Base-by-base conservation (phyloP, 2,888 invertebrate genomes). In the Chrysolina haemoptera region DNA sequence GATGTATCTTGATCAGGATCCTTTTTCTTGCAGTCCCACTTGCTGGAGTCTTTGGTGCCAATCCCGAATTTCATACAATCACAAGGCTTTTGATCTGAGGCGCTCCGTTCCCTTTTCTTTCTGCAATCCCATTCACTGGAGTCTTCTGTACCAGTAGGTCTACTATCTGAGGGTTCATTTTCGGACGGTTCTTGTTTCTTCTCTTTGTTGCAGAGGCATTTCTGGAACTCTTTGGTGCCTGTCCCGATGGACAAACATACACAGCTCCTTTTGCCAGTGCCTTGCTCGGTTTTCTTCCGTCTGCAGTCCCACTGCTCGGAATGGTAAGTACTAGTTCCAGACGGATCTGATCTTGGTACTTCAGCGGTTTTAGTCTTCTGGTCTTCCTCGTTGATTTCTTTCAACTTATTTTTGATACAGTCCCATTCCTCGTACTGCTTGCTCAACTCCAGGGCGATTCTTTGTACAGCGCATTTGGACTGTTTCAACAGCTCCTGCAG, bases 401-500 rank as follows among this genome's bases (percentile, higher is more conserved):
- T 63, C 9, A 74, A 27, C 62, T 77, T 71, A 10, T 71, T 68
- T 55, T 78, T 78, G 50, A 79, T 75, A 46, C 64, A 65, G 68
- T 84, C 83, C 83, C 82, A 82, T 65, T 83, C 82, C 35, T 79
- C 69, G 67, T 82, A 84, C 70, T 85, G 84, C 68, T 78, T 83
- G 62, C 79, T 78, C 5, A 88, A 71, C 80, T 86, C 87, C 41
- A 84, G 78, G 9, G 84, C 80, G 5, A 87, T 82, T 69, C 82
- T 81, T 74, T 83, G 82, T 6, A 87, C 81, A 0, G 88, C 87
- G 35, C 78, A 74, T 75, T 84, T 86, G 1, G 87, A 85, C 74
- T 87, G 84, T 46, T 81, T 79, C 35, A 87, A 68, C 80, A 87
- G 82, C 62, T 80, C 79, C 22, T 85, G 83, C 9, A 85, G 75